Percentiles rank a stretch among this genome's conserved stretches.
Evolutionary conservation across 2,113 vertebrate genomes (phyloP).

Genomic region (Carollia perspicillata): DNA sequence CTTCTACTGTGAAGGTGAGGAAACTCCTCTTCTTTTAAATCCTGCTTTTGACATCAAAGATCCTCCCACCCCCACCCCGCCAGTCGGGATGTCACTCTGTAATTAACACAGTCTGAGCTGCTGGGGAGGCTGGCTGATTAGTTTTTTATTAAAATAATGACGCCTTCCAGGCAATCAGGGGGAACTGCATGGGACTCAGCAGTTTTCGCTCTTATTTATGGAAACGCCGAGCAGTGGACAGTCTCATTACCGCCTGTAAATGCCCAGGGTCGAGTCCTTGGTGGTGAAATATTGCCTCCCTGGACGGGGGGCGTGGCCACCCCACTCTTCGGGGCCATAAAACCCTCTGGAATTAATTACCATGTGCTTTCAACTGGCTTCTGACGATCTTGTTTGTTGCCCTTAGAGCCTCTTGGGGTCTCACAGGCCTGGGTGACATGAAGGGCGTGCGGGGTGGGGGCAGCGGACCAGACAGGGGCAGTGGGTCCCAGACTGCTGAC

Average conservation of each 20-base stretch:
- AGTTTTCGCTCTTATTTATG: slow-evolving; percentile 89
- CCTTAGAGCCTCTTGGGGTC: background rate
- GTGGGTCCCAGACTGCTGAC: accelerated
- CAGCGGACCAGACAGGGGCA: accelerated
- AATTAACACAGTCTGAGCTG: slow-evolving; percentile 30
- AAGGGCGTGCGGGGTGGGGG: accelerated
- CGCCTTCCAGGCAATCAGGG: slow-evolving; percentile 80
- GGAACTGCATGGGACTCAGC: slow-evolving; percentile 80
- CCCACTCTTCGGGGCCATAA: slow-evolving; percentile 71
- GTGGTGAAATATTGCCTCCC: slow-evolving; percentile 82
- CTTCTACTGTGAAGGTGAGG: accelerated
- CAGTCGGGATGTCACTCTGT: background rate
- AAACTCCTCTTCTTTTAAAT: background rate
- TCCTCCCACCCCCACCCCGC: accelerated
- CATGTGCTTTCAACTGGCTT: background rate
- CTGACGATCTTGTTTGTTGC: background rate
- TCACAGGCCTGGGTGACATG: accelerated
- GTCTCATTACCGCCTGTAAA: slow-evolving; percentile 89
- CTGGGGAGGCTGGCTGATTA: slow-evolving; percentile 77
- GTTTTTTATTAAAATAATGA: slow-evolving; percentile 85
- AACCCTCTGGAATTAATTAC: slow-evolving; percentile 79
- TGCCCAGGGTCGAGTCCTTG: slow-evolving; percentile 90
- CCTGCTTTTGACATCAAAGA: background rate
- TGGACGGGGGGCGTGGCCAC: slow-evolving; percentile 75
- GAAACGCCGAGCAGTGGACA: slow-evolving; percentile 84